These are phyloP conservation scores for Drosophila miranda DNA, from an alignment of 1,140 invertebrate genomes.

Conservation along the genomic window DNA sequence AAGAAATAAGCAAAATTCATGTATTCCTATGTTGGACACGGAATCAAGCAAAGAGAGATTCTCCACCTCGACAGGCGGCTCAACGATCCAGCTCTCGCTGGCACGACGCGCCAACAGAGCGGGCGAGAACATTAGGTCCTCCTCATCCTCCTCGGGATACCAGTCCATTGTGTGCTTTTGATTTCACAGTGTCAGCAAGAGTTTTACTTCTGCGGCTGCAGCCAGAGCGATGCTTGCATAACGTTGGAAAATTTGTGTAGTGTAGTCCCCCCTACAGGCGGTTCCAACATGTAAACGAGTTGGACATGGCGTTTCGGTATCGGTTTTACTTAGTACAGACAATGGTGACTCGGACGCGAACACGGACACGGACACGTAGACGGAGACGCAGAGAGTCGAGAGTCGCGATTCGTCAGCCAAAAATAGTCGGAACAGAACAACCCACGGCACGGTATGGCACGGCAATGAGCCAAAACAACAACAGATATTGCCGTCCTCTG, in stretches of 20 bases:
- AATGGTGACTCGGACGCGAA: neutral
- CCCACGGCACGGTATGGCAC: slow-evolving; percentile 18
- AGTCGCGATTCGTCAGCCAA: slow-evolving; percentile 44
- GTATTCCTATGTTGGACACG: neutral
- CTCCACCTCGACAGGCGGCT: slow-evolving; percentile 89
- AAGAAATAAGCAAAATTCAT: neutral
- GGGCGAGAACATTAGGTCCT: slow-evolving; percentile 92
- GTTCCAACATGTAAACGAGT: slow-evolving; percentile 72
- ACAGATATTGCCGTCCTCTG: slow-evolving; percentile 37
- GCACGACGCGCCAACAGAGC: slow-evolving; percentile 91
- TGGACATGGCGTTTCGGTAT: slow-evolving; percentile 62
- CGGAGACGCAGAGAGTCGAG: slow-evolving; percentile 18
- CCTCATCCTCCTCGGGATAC: slow-evolving; percentile 90
- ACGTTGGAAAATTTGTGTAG: slow-evolving; percentile 44
- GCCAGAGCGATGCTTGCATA: slow-evolving; percentile 51
- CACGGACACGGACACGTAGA: slow-evolving; percentile 1
- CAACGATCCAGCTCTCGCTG: slow-evolving; percentile 93
- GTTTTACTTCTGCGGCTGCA: slow-evolving; percentile 4
- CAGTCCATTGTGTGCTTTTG: slow-evolving; percentile 83
- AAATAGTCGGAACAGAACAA: slow-evolving; percentile 61
- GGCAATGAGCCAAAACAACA: slow-evolving; percentile 70
- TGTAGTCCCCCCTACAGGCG: slow-evolving; percentile 33
- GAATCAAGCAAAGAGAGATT: neutral
- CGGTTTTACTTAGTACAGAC: slow-evolving; percentile 45
- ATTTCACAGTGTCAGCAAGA: slow-evolving; percentile 9